These are phyloP conservation scores for Mactromeris polynyma DNA, from an alignment of 2,888 invertebrate genomes.

Conservation along the genomic window DNA sequence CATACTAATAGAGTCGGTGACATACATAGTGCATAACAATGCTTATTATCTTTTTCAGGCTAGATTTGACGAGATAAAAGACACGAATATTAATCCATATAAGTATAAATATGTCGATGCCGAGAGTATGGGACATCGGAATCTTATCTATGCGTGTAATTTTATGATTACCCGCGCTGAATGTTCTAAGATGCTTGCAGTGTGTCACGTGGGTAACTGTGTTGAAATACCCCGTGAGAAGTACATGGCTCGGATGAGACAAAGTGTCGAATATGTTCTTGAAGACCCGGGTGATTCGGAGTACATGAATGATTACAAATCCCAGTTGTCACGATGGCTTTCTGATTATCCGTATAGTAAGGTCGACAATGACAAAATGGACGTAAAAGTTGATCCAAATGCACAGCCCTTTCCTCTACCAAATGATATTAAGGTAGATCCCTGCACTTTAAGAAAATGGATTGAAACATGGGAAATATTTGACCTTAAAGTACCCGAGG, in stretches of 20 bases:
- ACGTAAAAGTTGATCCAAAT: conserved; percentile 67
- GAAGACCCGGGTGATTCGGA: conserved; percentile 35
- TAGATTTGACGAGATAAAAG: background rate
- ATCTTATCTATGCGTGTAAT: conserved; percentile 30
- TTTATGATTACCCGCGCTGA: conserved; percentile 49
- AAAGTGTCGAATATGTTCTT: conserved; percentile 44
- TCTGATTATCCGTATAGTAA: conserved; percentile 59
- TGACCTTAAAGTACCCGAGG: conserved; percentile 71
- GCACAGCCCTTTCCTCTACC: conserved; percentile 70
- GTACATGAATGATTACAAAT: conserved; percentile 62
- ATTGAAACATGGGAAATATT: conserved; percentile 68
- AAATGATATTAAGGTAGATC: conserved; percentile 61
- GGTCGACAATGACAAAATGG: conserved; percentile 20
- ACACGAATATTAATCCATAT: background rate
- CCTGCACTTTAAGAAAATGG: conserved; percentile 70
- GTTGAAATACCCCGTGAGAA: conserved; percentile 38
- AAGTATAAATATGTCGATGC: background rate
- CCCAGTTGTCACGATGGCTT: conserved; percentile 71
- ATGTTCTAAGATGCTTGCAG: conserved; percentile 33
- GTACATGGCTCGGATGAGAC: conserved; percentile 43
- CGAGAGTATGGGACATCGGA: background rate
- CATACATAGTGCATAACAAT: too few relatives aligned
- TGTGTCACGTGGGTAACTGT: conserved; percentile 45
- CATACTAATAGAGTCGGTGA: too few relatives aligned
- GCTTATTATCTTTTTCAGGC: background rate